phyloP scores from a whole-genome alignment of 1,140 invertebrate species.

The Cotesia typhae region DNA sequence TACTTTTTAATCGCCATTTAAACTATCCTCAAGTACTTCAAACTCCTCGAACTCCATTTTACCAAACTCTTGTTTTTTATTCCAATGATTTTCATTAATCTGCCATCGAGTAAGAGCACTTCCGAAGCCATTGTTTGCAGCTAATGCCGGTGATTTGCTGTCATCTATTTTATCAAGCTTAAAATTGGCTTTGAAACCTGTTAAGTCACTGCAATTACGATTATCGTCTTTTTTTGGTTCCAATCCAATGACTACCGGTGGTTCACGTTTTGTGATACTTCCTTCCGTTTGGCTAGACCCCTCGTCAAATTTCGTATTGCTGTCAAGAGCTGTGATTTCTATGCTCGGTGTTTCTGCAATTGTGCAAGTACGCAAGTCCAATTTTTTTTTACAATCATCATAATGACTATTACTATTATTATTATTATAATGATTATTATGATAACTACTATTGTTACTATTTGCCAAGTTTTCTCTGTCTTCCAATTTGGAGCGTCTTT shows the following conservation, averaged over 20 bases:
- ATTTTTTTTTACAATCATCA: background rate
- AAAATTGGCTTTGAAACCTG: conserved; percentile 52
- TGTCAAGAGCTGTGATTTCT: conserved; percentile 53
- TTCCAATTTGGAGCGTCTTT: conserved; percentile 45
- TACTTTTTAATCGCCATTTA: conserved; percentile 60
- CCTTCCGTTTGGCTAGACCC: conserved; percentile 39
- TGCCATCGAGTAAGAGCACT: conserved; percentile 61
- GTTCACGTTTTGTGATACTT: conserved; percentile 52
- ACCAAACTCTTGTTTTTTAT: conserved; percentile 70
- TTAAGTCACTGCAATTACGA: conserved; percentile 46
- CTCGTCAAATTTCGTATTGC: conserved; percentile 21
- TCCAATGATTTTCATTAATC: conserved; percentile 58
- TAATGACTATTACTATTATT: no score
- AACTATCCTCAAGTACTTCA: conserved; percentile 75
- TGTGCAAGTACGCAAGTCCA: conserved; percentile 51
- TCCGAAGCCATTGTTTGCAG: conserved; percentile 48
- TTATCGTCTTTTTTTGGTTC: conserved; percentile 62
- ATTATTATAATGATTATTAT: conserved; percentile 6
- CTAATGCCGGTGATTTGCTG: conserved; percentile 29
- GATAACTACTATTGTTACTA: background rate
- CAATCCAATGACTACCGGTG: conserved; percentile 57
- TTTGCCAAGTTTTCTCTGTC: conserved; percentile 26
- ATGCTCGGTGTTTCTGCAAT: conserved; percentile 60
- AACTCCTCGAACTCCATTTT: conserved; percentile 87
- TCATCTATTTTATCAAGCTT: conserved; percentile 54